phyloP scores from a whole-genome alignment of 1,140 invertebrate species.

The Drosophila ogumai region DNA sequence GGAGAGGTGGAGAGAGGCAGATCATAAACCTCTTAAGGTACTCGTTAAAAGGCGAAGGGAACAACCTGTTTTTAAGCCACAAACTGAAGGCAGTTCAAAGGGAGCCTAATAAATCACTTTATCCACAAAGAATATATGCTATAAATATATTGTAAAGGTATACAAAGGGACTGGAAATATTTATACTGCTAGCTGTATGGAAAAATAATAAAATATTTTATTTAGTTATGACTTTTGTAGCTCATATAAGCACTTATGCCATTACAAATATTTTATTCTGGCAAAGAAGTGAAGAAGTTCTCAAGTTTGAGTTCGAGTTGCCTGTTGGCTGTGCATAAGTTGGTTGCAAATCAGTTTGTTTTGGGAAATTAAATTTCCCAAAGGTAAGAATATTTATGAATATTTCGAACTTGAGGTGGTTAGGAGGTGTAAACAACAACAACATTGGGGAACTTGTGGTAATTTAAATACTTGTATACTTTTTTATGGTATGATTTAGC shows the following conservation, averaged over 20 bases:
- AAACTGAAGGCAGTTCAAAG: background rate
- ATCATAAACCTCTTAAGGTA: constrained; percentile 43
- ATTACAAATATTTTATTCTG: constrained; percentile 31
- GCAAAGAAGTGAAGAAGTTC: constrained; percentile 42
- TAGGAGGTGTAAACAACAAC: background rate
- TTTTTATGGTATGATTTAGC: background rate
- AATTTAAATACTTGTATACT: background rate
- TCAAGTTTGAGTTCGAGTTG: constrained; percentile 16
- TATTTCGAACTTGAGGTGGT: background rate
- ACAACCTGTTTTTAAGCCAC: constrained; percentile 44
- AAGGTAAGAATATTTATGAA: constrained; percentile 4
- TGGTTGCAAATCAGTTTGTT: constrained; percentile 50
- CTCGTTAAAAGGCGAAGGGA: constrained; percentile 26
- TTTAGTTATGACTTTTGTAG: background rate
- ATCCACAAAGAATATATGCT: background rate
- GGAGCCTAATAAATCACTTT: background rate
- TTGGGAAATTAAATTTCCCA: constrained; percentile 52
- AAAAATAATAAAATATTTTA: background rate
- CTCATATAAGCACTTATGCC: constrained; percentile 2
- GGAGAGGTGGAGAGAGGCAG: background rate
- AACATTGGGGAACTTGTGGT: background rate
- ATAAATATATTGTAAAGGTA: background rate
- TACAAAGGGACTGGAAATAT: background rate
- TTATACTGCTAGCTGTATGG: background rate
- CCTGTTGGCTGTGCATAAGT: constrained; percentile 12